Conservation (phyloP, 2,888 invertebrate species). For the Oscheius onirici region DNA sequence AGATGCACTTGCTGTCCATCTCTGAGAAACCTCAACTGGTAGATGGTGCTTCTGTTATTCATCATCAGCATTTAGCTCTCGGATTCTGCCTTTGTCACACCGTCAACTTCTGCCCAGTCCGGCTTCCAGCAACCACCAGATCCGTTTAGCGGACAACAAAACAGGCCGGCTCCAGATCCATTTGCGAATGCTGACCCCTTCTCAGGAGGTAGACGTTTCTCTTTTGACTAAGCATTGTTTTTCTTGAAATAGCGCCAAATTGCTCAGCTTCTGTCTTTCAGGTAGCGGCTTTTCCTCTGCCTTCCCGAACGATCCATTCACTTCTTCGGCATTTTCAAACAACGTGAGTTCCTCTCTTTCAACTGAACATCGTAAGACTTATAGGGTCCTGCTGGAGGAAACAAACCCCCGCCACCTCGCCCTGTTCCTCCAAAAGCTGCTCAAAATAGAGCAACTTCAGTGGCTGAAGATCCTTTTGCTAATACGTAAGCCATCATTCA, state of each 20-base stretch:
- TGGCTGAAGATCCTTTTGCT: constrained; percentile 53
- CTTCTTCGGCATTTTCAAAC: neutral
- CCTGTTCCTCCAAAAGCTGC: constrained; percentile 53
- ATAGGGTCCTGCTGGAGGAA: constrained; percentile 1
- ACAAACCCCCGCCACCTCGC: constrained; percentile 47
- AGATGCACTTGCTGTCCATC: constrained; percentile 8
- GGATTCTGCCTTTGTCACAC: constrained; percentile 22
- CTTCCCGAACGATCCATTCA: constrained; percentile 13
- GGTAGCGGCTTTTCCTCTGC: constrained; percentile 1
- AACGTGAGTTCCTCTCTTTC: no score
- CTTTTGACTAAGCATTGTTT: no score
- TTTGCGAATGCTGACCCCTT: constrained; percentile 55
- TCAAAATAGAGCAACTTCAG: constrained; percentile 35
- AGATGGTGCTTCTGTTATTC: neutral
- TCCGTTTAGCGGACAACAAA: constrained; percentile 39
- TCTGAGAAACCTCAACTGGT: constrained; percentile 24
- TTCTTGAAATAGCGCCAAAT: no score
- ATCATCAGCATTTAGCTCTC: constrained; percentile 27
- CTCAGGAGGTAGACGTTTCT: constrained; percentile 22
- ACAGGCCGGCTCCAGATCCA: constrained; percentile 35
- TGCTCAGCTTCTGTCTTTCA: neutral
- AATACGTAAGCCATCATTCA: constrained; percentile 41
- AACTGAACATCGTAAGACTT: neutral
- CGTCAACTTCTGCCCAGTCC: constrained; percentile 31
- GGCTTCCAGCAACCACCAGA: constrained; percentile 42